These are phyloP conservation scores for Hippopotamus amphibius DNA, from an alignment of 2,113 vertebrate species.

Conservation along the genomic window DNA sequence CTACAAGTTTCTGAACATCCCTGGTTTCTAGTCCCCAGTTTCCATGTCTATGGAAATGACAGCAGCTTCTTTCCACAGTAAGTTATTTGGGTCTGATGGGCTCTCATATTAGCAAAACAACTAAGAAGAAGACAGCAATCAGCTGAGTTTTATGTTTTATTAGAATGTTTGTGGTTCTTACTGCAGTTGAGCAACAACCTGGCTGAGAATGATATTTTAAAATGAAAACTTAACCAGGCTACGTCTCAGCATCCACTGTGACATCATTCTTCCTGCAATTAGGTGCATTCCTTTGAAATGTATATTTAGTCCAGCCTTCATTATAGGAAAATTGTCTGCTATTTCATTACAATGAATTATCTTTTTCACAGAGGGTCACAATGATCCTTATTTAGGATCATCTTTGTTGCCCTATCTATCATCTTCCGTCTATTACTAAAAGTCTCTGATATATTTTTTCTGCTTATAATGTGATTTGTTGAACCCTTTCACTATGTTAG, in stretches of 20 bases:
- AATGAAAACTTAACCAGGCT: neutral
- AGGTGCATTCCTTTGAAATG: conserved; percentile 3
- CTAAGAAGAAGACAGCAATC: neutral
- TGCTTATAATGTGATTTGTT: neutral
- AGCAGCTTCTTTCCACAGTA: neutral
- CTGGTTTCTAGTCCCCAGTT: neutral
- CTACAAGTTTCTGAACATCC: neutral
- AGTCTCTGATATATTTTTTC: neutral
- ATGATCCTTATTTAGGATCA: neutral
- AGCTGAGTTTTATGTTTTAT: neutral
- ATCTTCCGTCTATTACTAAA: neutral
- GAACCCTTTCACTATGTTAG: neutral
- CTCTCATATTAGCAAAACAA: neutral
- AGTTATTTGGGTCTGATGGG: neutral
- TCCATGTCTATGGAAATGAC: neutral
- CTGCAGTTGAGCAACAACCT: neutral
- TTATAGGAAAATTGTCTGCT: neutral
- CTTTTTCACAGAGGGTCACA: neutral
- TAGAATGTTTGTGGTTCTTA: neutral
- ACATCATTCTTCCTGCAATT: neutral
- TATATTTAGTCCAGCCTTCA: neutral
- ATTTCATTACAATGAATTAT: neutral
- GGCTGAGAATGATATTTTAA: too few species aligned
- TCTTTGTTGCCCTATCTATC: neutral
- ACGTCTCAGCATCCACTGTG: neutral